Percentiles rank a stretch among this genome's conserved stretches.
Evolutionary conservation across 1,140 invertebrate species (phyloP).

Genomic region (Bombyx mandarina): DNA sequence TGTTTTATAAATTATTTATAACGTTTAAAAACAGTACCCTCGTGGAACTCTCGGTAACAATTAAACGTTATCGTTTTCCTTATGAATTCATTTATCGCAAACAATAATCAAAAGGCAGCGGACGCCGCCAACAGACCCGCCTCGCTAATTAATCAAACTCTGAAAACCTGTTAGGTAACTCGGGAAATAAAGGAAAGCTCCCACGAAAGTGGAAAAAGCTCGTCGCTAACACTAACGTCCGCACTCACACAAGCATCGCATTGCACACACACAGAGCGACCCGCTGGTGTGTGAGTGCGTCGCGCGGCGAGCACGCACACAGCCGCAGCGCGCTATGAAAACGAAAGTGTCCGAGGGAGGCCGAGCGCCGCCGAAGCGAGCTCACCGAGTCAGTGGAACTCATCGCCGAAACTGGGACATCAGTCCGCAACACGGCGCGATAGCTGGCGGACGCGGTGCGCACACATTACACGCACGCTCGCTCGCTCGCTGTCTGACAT

Average conservation of each 20-base stretch:
- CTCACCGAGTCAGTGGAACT: constrained; percentile 70
- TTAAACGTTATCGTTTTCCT: constrained; percentile 18
- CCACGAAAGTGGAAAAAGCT: constrained; percentile 64
- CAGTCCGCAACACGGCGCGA: constrained; percentile 57
- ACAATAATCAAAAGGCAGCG: constrained; percentile 13
- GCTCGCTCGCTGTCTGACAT: constrained; percentile 57
- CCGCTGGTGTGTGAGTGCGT: constrained; percentile 23
- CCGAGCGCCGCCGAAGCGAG: constrained; percentile 58
- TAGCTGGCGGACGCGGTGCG: constrained; percentile 52
- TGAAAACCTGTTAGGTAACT: constrained; percentile 55
- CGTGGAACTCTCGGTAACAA: background rate
- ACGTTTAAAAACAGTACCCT: no score
- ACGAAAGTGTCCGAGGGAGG: constrained; percentile 65
- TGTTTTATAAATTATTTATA: no score
- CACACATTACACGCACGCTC: constrained; percentile 25
- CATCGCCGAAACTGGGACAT: constrained; percentile 63
- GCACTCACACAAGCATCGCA: constrained; percentile 35
- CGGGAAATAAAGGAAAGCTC: constrained; percentile 65
- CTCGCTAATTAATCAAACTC: constrained; percentile 32
- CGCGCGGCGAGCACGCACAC: constrained; percentile 22
- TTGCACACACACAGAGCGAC: constrained; percentile 12
- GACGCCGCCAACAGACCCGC: constrained; percentile 11
- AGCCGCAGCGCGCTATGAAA: constrained; percentile 43
- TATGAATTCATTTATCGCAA: constrained; percentile 13
- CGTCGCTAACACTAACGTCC: constrained; percentile 21